Base-by-base conservation (phyloP, 1,140 invertebrate species). In the Neodiprion lecontei region DNA sequence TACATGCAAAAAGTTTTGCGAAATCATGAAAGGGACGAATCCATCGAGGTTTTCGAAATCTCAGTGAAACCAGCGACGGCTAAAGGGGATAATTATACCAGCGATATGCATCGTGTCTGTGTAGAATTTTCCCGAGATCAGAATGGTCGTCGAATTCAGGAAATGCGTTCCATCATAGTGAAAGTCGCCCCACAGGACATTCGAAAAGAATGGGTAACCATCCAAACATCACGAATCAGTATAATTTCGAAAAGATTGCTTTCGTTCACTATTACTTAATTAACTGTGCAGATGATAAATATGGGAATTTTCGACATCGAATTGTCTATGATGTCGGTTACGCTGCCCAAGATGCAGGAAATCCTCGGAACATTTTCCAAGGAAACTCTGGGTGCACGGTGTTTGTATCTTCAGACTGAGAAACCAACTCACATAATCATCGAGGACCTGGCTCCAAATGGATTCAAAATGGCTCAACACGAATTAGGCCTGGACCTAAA, bases 21-120 rank as follows among this genome's bases (percentile, higher is more conserved):
- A 48, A 78, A 84, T 69, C 76, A 83, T 9, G 83, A 85, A 40
- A 74, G 80, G 65, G 79, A 87, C 72, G 77, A 82, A n/a, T 82
- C 84, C 4, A 75, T 88, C 53, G 49, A 81, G 69, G 79, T 90
- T 10, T 81, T 73, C 4, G 77, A 85, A 77, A 75, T 85, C 69
- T 17, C 61, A 5, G 78, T 82, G 0, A 85, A 86, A 69, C 78
- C 84, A 1, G 89, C 88, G 0, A 87, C 87, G 0, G 78, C 75
- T 50, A 85, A 87, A 74, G 89, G 89, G 48, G 89, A 90, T 75
- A 90, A 90, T 81, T 90, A 89, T 48, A 83, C 86, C 9, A 89
- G 88, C 67, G 84, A 88, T 12, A 87, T 90, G 83, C 76, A 87
- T 48, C 83, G 88, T 2, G 78, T 82, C 1, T 76, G 11, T 61